phyloP scores from a whole-genome alignment of 2,113 vertebrate species.

The Ochotona princeps region DNA sequence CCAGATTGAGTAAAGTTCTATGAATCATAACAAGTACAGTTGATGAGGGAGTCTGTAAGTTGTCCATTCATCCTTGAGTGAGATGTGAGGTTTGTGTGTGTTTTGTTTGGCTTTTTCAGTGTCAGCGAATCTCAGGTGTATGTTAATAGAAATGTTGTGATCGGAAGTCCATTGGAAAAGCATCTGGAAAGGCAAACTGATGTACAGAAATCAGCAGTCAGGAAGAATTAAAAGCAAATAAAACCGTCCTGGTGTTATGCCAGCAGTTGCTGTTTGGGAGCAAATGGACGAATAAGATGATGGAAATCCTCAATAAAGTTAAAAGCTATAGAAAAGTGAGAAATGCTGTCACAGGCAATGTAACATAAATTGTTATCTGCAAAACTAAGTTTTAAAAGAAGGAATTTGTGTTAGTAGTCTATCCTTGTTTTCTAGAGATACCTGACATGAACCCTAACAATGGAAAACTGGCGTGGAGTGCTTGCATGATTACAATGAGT shows the following conservation, averaged over 20 bases:
- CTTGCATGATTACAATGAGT: slow-evolving; percentile 71
- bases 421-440: slow-evolving; percentile 76
- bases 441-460: slow-evolving; percentile 71
- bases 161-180: slow-evolving; percentile 54
- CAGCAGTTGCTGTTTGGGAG: slow-evolving; percentile 44
- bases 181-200: slow-evolving; percentile 59
- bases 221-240: slow-evolving; percentile 38
- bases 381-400: slow-evolving; percentile 35
- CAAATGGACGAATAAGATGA: slow-evolving; percentile 51
- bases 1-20: neutral
- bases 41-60: neutral
- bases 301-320: slow-evolving; percentile 77
- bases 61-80: slow-evolving; percentile 12
- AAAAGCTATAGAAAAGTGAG: slow-evolving; percentile 74
- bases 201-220: slow-evolving; percentile 27
- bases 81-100: neutral
- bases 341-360: slow-evolving; percentile 66
- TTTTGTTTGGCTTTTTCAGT: slow-evolving; percentile 54
- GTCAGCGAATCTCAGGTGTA: slow-evolving; percentile 47
- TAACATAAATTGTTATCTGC: slow-evolving; percentile 61
- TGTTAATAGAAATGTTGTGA: slow-evolving; percentile 47
- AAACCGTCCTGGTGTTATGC: slow-evolving; percentile 36
- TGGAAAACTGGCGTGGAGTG: slow-evolving; percentile 59
- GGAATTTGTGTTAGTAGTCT: slow-evolving; percentile 75
- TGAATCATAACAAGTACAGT: slow-evolving; percentile 18